These are phyloP conservation scores for Alectoris magna DNA, from an alignment of 2,797 vertebrate genomes.

Conservation along the genomic window DNA sequence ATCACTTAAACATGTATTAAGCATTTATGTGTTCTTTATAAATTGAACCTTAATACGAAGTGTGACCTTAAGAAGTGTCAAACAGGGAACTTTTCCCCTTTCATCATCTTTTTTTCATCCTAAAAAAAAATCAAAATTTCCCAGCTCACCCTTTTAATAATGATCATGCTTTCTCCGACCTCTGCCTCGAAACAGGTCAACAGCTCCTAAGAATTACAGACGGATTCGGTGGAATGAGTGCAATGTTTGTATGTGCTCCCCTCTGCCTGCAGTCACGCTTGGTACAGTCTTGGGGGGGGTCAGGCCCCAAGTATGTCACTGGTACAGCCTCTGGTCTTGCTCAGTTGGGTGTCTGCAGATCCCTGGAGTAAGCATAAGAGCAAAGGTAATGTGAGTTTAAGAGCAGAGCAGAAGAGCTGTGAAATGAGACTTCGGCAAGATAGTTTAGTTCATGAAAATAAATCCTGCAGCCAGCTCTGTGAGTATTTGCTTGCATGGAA, in stretches of 20 bases:
- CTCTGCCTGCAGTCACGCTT: neutral
- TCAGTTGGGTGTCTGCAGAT: neutral
- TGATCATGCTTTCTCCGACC: neutral
- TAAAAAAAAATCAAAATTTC: neutral
- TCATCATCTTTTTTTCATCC: neutral
- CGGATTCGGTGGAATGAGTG: neutral
- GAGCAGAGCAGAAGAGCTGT: neutral
- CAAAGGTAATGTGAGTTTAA: neutral
- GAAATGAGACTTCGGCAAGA: neutral
- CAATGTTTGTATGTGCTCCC: neutral
- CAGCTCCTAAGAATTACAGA: neutral
- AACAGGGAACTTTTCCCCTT: neutral
- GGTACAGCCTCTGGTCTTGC: neutral
- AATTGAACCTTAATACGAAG: constrained; percentile 31
- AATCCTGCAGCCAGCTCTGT: neutral
- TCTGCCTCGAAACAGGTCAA: neutral
- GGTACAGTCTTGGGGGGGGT: neutral
- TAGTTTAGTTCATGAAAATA: neutral
- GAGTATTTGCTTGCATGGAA: neutral
- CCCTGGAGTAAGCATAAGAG: neutral
- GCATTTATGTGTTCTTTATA: constrained; percentile 46
- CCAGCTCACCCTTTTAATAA: neutral
- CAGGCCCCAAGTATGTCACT: neutral
- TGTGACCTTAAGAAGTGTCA: constrained; percentile 30
- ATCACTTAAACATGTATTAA: constrained; percentile 33